Base-by-base conservation (phyloP, 2,888 invertebrate genomes). In the Epicampocera succincta region DNA sequence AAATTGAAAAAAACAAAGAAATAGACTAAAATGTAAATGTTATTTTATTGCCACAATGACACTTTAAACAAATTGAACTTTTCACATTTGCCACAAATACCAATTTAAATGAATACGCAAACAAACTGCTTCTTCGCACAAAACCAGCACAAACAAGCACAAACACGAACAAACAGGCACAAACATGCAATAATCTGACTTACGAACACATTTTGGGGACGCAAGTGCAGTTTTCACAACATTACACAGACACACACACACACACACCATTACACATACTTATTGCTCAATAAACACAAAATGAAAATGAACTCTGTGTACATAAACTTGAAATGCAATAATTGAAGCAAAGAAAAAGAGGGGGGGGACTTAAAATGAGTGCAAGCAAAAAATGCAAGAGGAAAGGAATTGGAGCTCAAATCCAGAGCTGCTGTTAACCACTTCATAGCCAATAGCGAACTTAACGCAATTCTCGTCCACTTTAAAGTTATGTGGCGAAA, bases 11-110 rank as follows among this genome's bases (percentile, higher is more conserved):
- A 54, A 46, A n/a, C 38, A 48, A 56, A 29, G 40, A 71, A 69
- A 60, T 46, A 46, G 61, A 79, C 60, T 66, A 60, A 63, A 75
- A 80, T n/a, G 74, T 50, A 80, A 80, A 80, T 75, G 65, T 66
- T 66, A 54, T 66, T 75, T 80, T 80, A 75, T 66, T 75, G 80
- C 69, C 80, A 83, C 78, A 75, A 72, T 83, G 84, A 81, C 84
- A 80, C 80, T 84, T 84, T 76, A 66, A 83, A 83, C 76, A 83
- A 81, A 84, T 83, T 84, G 84, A 84, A 84, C 83, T 83, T 83
- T 84, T 65, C 83, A 56, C 78, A 80, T 74, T 73, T 75, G 80
- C 78, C 80, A 79, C 84, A 83, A 82, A 80, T 78, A 80, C 73
- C 84, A 84, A 80, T 84, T 84, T 80, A 77, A 84, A 75, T 76